These are phyloP conservation scores for Eremophila alpestris DNA, from an alignment of 2,797 vertebrate species.

Conservation along the genomic window DNA sequence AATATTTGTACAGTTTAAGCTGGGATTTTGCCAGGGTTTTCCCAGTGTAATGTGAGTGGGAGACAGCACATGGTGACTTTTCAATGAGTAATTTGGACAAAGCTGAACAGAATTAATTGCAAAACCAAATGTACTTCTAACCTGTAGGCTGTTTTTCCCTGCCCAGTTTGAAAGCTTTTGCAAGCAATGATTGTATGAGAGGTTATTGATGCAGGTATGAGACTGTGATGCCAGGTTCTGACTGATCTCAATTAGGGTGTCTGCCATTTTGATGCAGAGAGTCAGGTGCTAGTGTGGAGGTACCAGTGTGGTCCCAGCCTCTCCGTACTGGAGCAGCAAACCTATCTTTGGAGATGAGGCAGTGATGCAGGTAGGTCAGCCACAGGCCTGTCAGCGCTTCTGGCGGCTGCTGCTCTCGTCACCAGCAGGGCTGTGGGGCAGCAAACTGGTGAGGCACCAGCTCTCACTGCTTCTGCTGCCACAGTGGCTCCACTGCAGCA, in stretches of 20 bases:
- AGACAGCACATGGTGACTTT: slow-evolving; percentile 23
- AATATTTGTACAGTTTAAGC: slow-evolving; percentile 17
- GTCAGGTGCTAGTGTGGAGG: slow-evolving; percentile 59
- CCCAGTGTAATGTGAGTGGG: slow-evolving; percentile 2
- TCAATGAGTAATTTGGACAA: neutral
- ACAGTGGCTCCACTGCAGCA: slow-evolving; percentile 33
- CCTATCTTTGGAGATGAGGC: slow-evolving; percentile 58
- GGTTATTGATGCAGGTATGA: neutral
- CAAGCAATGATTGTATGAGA: neutral
- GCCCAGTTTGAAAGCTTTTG: neutral
- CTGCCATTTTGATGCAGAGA: slow-evolving; percentile 4
- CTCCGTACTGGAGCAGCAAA: slow-evolving; percentile 33
- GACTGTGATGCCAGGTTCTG: slow-evolving; percentile 32
- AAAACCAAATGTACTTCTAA: neutral
- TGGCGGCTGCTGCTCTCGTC: slow-evolving; percentile 9
- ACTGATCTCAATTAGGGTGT: slow-evolving; percentile 45
- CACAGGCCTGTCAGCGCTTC: slow-evolving; percentile 1
- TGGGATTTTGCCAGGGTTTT: slow-evolving; percentile 47
- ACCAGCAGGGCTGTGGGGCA: slow-evolving; percentile 32
- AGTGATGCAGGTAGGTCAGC: slow-evolving; percentile 59
- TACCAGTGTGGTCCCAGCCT: slow-evolving; percentile 47
- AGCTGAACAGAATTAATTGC: neutral
- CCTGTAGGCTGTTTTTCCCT: neutral
- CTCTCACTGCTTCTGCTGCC: slow-evolving; percentile 53
- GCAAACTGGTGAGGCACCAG: slow-evolving; percentile 39